These are phyloP conservation scores for Leptodactylus fuscus DNA, from an alignment of 2,113 vertebrate genomes.

Conservation along the genomic window DNA sequence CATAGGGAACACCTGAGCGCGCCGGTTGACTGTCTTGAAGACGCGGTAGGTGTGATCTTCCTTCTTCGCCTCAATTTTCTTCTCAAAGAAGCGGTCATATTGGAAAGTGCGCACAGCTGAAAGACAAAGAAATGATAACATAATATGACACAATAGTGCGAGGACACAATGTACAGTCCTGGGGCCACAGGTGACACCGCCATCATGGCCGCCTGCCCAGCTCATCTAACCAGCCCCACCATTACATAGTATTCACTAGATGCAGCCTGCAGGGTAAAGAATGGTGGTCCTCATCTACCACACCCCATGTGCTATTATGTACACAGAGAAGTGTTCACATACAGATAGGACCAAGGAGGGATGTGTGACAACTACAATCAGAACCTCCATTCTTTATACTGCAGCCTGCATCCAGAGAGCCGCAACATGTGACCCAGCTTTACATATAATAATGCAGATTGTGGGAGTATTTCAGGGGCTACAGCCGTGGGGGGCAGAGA, in stretches of 20 bases:
- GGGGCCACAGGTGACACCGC: not conserved
- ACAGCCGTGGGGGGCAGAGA: too few species aligned
- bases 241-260: not conserved
- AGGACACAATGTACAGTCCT: too few species aligned
- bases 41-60: conserved; percentile 94
- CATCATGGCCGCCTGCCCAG: not conserved
- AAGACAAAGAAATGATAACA: conserved; percentile 38
- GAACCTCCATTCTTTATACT: not conserved
- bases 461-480: too few species aligned
- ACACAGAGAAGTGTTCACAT: too few species aligned
- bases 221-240: not conserved
- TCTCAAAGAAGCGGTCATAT: conserved; percentile 94
- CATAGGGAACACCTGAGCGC: conserved; percentile 90
- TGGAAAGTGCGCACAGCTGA: conserved; percentile 85
- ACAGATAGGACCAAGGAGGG: not conserved
- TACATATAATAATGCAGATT: too few species aligned
- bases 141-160: too few species aligned
- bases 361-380: not conserved
- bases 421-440: too few species aligned
- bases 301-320: too few species aligned
- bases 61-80: conserved; percentile 94
- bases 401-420: not conserved
- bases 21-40: conserved; percentile 95
- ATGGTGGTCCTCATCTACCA: not conserved
- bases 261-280: not conserved